A percentile compares a stretch with the other conserved stretches of the same genome.
Evolutionary conservation across 1,140 invertebrate genomes (phyloP).

Genomic region (Oncopodura yosiiana): DNA sequence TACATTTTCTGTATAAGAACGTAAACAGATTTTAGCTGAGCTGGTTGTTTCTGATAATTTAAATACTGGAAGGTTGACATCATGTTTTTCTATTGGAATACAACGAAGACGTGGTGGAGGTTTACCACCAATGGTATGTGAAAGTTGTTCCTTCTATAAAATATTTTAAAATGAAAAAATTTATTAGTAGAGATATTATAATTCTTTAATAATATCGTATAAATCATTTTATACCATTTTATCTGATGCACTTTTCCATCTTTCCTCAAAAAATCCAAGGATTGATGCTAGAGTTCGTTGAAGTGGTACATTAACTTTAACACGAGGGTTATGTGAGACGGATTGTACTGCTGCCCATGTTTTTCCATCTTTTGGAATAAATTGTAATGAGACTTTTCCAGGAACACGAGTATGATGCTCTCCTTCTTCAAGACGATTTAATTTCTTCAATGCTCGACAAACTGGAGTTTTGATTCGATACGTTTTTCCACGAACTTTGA

Average conservation of each 20-base stretch:
- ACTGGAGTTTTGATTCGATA: conserved; percentile 80
- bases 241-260: conserved; percentile 56
- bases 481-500: conserved; percentile 74
- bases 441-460: conserved; percentile 72
- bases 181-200: too few relatives aligned
- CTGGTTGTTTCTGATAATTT: conserved; percentile 28
- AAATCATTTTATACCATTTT: conserved; percentile 48
- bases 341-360: conserved; percentile 76
- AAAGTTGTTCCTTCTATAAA: conserved; percentile 29
- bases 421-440: conserved; percentile 76
- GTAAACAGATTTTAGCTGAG: conserved; percentile 28
- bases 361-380: conserved; percentile 63
- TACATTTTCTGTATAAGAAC: conserved; percentile 26
- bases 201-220: conserved; percentile 20
- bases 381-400: conserved; percentile 61
- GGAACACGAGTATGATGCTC: conserved; percentile 71
- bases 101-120: conserved; percentile 20
- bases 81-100: conserved; percentile 15
- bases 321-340: conserved; percentile 81
- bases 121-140: conserved; percentile 24
- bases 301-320: conserved; percentile 59
- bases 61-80: conserved; percentile 23
- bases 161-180: too few relatives aligned
- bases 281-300: conserved; percentile 63
- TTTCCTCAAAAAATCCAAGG: conserved; percentile 62